Base-by-base conservation (phyloP, 2,797 vertebrate species). In the Australoheros facetus region DNA sequence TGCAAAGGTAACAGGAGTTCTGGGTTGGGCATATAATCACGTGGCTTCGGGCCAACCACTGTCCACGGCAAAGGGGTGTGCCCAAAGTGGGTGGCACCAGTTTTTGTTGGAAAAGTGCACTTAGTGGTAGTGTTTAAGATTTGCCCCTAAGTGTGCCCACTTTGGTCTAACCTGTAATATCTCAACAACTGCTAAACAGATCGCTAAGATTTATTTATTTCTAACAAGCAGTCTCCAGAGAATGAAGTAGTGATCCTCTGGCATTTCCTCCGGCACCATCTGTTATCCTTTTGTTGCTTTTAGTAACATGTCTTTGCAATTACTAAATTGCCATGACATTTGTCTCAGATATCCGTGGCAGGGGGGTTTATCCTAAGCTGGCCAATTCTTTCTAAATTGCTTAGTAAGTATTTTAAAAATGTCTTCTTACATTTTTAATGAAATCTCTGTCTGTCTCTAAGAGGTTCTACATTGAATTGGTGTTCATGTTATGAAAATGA, bases 341-440 rank as follows among this genome's bases (percentile, higher is more conserved):
- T 51, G 64, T 51, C 45, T 51, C 45, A 51, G n/a, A 60, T 39
- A n/a, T 60, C 34, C 6, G 12, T 21, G 30, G 34, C 58, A 14
- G 34, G 37, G 64, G 64, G 26, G n/a, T 51, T 2, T 0, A 5
- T 19, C 39, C 1, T 19, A 45, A 48, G 14, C 9, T 14, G 13
- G 42, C 45, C 42, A 51, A 4, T 51, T 51, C 17, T 8, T 51
- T 10, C 26, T 17, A 48, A 48, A 45, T 45, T 14, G 14, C 13
- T 48, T 16, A 17, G 5, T 17, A 51, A 51, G 16, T 16, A 17
- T 7, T 51, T 6, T 16, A 51, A 69, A 51, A 51, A 51, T 51
- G 13, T 23, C 16, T 69, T 30, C 0, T 69, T 30, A 13, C 42
- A 69, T 1, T 51, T 69, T 51, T 5, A 0, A n/a, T 51, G 17